phyloP scores from a whole-genome alignment of 2,797 vertebrate species.

The Loriculus beryllinus region DNA sequence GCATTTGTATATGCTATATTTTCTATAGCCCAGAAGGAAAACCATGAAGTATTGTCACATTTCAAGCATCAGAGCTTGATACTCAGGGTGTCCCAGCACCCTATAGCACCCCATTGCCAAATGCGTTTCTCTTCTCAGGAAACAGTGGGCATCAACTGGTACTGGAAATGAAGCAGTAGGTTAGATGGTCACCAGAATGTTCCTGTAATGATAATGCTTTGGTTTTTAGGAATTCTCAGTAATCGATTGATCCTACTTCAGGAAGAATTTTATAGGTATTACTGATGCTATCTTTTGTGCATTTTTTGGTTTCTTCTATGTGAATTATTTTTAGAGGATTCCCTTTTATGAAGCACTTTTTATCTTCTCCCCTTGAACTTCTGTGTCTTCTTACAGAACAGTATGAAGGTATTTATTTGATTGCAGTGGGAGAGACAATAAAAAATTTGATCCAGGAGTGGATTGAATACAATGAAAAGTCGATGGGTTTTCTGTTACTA shows the following conservation, averaged over 20 bases:
- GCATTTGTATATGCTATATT: background rate
- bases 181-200: background rate
- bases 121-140: background rate
- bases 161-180: background rate
- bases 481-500: background rate
- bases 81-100: background rate
- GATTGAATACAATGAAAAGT: background rate
- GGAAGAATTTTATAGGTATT: background rate
- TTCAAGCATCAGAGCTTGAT: background rate
- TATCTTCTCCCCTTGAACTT: background rate
- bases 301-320: background rate
- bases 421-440: fast-evolving
- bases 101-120: background rate
- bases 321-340: background rate
- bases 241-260: background rate
- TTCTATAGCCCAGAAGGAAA: background rate
- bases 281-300: background rate
- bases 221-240: background rate
- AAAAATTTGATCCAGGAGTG: background rate
- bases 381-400: background rate
- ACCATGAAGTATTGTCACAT: background rate
- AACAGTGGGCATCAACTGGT: background rate
- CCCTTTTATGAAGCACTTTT: background rate
- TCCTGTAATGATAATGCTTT: background rate
- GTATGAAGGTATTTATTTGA: background rate